These are phyloP conservation scores for Globodera ellingtonae DNA, from an alignment of 1,140 invertebrate species.

Conservation along the genomic window DNA sequence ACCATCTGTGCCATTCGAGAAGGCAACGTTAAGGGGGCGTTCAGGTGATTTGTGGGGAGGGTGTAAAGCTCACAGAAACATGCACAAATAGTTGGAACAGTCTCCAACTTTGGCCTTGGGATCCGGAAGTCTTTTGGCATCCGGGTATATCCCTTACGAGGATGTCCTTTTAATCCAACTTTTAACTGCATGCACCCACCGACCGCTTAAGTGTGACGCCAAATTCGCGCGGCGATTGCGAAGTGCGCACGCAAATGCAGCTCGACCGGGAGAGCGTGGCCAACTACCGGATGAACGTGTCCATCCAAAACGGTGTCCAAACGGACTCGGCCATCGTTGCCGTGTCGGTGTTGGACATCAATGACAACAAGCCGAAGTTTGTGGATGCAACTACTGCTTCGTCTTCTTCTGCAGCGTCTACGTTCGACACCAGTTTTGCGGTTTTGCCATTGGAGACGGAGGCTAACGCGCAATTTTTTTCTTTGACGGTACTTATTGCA, in stretches of 20 bases:
- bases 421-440: conserved; percentile 35
- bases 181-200: background rate
- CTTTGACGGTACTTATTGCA: background rate
- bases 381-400: conserved; percentile 38
- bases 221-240: conserved; percentile 56
- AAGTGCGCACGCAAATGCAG: conserved; percentile 57
- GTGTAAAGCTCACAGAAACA: no score
- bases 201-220: conserved; percentile 20
- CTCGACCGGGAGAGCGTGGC: conserved; percentile 59
- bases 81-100: conserved; percentile 7
- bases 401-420: conserved; percentile 37
- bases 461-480: conserved; percentile 19
- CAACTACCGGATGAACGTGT: conserved; percentile 58
- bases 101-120: background rate
- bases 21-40: conserved; percentile 58
- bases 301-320: conserved; percentile 52
- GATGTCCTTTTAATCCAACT: no score
- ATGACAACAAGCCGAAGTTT: conserved; percentile 51
- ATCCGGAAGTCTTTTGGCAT: no score
- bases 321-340: conserved; percentile 53
- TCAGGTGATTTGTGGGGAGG: conserved; percentile 23
- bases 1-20: conserved; percentile 59
- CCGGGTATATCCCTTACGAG: no score
- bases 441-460: conserved; percentile 42
- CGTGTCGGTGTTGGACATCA: conserved; percentile 44